Percentiles rank a stretch among this genome's conserved stretches.
Evolutionary conservation across 2,797 vertebrate genomes (phyloP).

Genomic region (Anas bernieri): DNA sequence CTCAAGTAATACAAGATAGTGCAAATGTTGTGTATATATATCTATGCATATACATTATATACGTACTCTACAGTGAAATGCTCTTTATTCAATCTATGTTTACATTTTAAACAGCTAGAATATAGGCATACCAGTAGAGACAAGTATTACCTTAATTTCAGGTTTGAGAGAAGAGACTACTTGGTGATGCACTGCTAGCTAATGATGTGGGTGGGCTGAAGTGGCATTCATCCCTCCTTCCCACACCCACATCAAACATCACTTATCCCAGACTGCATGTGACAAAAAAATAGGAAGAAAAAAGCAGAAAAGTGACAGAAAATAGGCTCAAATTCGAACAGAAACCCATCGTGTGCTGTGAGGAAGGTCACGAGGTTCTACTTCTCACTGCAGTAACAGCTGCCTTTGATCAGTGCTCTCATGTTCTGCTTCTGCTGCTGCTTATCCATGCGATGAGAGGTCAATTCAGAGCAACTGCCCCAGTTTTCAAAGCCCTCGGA

Average conservation of each 20-base stretch:
- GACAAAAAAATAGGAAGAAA: constrained; percentile 35
- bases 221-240: not conserved
- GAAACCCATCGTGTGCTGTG: not conserved
- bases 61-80: not conserved
- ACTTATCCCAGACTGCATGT: not conserved
- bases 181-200: not conserved
- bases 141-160: not conserved
- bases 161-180: not conserved
- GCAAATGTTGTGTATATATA: not conserved
- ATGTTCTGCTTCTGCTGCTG: not conserved
- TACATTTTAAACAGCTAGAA: not conserved
- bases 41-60: no score
- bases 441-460: not conserved
- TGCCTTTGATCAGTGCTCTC: not conserved
- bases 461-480: not conserved
- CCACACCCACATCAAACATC: not conserved
- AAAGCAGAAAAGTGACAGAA: not conserved
- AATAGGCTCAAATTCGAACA: not conserved
- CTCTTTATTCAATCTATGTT: not conserved
- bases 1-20: not conserved
- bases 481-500: not conserved
- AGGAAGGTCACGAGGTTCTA: not conserved
- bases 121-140: not conserved
- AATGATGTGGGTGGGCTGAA: not conserved
- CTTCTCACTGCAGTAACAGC: not conserved